Conservation (phyloP, 2,797 vertebrate genomes). For the Arnoldichthys spilopterus region DNA sequence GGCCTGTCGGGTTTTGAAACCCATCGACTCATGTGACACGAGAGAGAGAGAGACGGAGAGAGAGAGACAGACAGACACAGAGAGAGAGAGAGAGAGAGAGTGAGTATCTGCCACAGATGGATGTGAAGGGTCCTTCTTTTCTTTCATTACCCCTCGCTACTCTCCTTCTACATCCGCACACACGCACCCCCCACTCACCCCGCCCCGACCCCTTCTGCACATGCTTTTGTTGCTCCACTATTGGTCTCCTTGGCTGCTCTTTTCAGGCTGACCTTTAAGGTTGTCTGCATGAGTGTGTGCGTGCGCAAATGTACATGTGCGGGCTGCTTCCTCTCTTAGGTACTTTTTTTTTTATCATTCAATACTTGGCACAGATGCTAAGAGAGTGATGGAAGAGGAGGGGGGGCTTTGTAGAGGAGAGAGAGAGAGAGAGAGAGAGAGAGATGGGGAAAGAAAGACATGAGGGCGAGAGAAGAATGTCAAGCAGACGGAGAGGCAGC, state of each 20-base stretch:
- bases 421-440: background rate
- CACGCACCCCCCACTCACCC: too few relatives aligned
- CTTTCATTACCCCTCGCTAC: slow-evolving; percentile 70
- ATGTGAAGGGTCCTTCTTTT: slow-evolving; percentile 74
- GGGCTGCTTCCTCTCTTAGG: background rate
- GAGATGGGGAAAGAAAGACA: background rate
- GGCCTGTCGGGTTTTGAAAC: background rate
- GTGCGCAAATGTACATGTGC: background rate
- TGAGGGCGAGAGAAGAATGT: slow-evolving; percentile 51
- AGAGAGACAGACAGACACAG: too few relatives aligned
- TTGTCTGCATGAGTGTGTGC: slow-evolving; percentile 13
- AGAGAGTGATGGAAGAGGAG: slow-evolving; percentile 20
- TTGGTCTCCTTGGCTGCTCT: slow-evolving; percentile 52
- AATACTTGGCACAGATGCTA: slow-evolving; percentile 38
- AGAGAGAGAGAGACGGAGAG: slow-evolving; percentile 47
- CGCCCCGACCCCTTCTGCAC: slow-evolving; percentile 26
- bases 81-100: slow-evolving; percentile 53
- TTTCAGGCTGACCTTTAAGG: slow-evolving; percentile 40
- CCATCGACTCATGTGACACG: slow-evolving; percentile 42
- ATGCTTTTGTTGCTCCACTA: slow-evolving; percentile 58
- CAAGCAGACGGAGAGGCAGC: slow-evolving; percentile 71
- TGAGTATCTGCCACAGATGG: slow-evolving; percentile 68
- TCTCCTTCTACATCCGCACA: too few relatives aligned
- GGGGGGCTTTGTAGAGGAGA: slow-evolving; percentile 41
- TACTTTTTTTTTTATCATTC: slow-evolving; percentile 22